Percentiles rank a stretch among this genome's conserved stretches.
Evolutionary conservation across 2,888 invertebrate species (phyloP).

Genomic region (Metalampra italica): DNA sequence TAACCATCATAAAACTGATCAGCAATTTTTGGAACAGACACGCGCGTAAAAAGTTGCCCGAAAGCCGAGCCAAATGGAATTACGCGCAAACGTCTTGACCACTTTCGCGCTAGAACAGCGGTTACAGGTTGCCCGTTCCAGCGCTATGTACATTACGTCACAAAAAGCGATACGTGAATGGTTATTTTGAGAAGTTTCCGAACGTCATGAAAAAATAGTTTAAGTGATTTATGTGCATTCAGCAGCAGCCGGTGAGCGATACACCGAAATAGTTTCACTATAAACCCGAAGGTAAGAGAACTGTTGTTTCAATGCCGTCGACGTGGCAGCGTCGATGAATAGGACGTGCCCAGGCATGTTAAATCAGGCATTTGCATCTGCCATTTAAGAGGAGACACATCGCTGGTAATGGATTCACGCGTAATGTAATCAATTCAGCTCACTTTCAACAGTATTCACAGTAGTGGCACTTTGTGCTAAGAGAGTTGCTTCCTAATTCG

Average conservation of each 20-base stretch:
- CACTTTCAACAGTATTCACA: neutral
- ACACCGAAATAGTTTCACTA: conserved; percentile 64
- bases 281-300: conserved; percentile 44
- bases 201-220: conserved; percentile 56
- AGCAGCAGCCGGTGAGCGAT: conserved; percentile 39
- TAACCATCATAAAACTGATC: neutral
- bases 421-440: neutral
- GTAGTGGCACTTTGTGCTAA: too few relatives aligned
- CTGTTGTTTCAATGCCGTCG: conserved; percentile 17
- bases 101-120: neutral
- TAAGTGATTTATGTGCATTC: conserved; percentile 59
- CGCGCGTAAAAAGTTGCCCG: neutral
- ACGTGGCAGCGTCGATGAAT: conserved; percentile 16
- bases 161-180: conserved; percentile 38
- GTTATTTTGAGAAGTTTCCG: conserved; percentile 58
- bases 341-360: conserved; percentile 31
- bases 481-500: too few relatives aligned
- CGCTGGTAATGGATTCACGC: conserved; percentile 4
- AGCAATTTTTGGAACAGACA: neutral
- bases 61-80: neutral
- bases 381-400: neutral
- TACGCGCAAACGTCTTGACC: neutral
- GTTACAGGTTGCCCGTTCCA: neutral
- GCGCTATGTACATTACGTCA: conserved; percentile 35
- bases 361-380: conserved; percentile 27